Percentiles rank a stretch among this genome's conserved stretches.
Conservation (phyloP, 2,113 vertebrate species). For the Sceloporus undulatus region DNA sequence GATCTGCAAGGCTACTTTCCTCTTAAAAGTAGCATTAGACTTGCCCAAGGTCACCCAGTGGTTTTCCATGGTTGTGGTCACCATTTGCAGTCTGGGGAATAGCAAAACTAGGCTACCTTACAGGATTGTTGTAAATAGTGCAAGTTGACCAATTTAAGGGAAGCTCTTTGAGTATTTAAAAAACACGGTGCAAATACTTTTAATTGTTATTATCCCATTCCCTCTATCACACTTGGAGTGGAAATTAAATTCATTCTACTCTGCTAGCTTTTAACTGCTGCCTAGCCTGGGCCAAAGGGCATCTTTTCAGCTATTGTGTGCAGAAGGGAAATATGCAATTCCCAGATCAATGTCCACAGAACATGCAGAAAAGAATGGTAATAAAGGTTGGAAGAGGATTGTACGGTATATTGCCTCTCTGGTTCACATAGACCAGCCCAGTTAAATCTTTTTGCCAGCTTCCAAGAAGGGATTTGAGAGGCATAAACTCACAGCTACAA, state of each 20-base stretch:
- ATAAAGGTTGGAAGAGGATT: conserved; percentile 11
- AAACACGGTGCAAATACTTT: neutral
- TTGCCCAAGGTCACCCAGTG: neutral
- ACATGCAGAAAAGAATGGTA: neutral
- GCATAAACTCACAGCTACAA: neutral
- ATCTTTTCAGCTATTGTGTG: neutral
- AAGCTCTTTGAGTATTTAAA: neutral
- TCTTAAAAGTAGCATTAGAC: neutral
- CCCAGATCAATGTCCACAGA: neutral
- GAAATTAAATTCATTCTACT: conserved; percentile 2
- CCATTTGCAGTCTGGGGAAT: neutral
- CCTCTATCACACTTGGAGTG: neutral
- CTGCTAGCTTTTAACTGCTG: neutral
- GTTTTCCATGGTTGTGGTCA: neutral
- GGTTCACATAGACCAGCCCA: neutral
- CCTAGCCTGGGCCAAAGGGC: fast-evolving
- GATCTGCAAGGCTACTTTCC: neutral
- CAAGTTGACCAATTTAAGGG: neutral
- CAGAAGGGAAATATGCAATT: conserved; percentile 1
- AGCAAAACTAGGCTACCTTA: neutral
- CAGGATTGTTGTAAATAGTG: neutral
- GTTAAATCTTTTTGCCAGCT: neutral
- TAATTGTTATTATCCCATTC: neutral
- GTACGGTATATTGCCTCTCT: neutral
- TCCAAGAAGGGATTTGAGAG: neutral